Percentiles rank a stretch among this genome's conserved stretches.
Conservation (phyloP, 1,140 invertebrate genomes). For the Bicyclus anynana region DNA sequence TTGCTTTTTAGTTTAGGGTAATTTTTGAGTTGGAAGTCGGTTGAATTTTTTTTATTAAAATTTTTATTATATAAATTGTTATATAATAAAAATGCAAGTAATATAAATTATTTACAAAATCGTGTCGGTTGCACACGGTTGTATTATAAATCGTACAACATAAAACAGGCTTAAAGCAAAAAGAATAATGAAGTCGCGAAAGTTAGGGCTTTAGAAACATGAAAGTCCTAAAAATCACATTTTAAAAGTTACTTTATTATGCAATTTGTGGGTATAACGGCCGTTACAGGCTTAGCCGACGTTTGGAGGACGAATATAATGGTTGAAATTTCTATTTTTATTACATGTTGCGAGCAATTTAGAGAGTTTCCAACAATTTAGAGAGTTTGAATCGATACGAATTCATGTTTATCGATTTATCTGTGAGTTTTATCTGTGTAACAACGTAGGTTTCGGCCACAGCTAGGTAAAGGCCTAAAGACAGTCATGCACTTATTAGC, state of each 20-base stretch:
- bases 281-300: slow-evolving; percentile 3
- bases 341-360: neutral
- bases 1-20: too few relatives aligned
- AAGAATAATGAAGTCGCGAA: slow-evolving; percentile 29
- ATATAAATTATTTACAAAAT: too few relatives aligned
- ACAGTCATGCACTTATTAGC: too few relatives aligned
- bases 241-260: slow-evolving; percentile 22
- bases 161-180: neutral
- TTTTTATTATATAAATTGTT: too few relatives aligned
- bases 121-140: neutral
- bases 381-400: neutral
- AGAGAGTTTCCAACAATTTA: neutral
- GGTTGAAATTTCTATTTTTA: neutral
- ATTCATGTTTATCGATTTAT: neutral
- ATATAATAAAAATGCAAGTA: too few relatives aligned
- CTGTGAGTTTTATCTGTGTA: neutral
- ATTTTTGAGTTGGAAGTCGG: too few relatives aligned
- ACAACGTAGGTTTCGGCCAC: too few relatives aligned
- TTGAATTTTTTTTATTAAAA: too few relatives aligned
- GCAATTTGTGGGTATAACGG: slow-evolving; percentile 15
- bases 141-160: neutral
- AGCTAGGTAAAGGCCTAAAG: too few relatives aligned
- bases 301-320: neutral
- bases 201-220: slow-evolving; percentile 21
- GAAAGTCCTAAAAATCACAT: slow-evolving; percentile 26